Evolutionary conservation across 2,888 invertebrate genomes (phyloP).

Genomic region (Nephrocerus scutellatus): DNA sequence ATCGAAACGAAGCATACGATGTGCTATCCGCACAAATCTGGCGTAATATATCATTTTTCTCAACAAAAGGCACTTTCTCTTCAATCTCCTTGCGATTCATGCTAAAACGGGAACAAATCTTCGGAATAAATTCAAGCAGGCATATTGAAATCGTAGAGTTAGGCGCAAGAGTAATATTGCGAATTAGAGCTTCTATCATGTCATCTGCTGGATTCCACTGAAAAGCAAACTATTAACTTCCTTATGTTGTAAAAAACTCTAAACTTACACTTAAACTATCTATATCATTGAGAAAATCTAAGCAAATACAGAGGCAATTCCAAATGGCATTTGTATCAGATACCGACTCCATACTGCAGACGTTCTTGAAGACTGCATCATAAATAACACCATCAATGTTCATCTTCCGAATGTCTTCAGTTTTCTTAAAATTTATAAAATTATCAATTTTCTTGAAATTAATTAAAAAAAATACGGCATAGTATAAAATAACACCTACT

Average conservation of each 20-base stretch:
- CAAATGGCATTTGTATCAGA: conserved; percentile 29
- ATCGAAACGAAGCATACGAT: conserved; percentile 35
- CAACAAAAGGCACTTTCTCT: conserved; percentile 20
- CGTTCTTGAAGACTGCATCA: conserved; percentile 34
- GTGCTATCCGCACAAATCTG: conserved; percentile 26
- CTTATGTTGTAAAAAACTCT: background rate
- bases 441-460: background rate
- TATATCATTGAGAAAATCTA: conserved; percentile 31
- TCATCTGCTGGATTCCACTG: conserved; percentile 44
- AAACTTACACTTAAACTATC: conserved; percentile 31
- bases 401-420: conserved; percentile 29
- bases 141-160: conserved; percentile 28
- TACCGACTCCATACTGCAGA: conserved; percentile 30
- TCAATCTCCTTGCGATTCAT: conserved; percentile 31
- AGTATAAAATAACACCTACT: conserved; percentile 24
- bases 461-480: background rate
- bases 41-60: conserved; percentile 22
- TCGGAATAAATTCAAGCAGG: conserved; percentile 32
- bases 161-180: conserved; percentile 33
- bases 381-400: conserved; percentile 42
- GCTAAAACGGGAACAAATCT: conserved; percentile 31
- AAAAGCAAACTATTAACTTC: conserved; percentile 3
- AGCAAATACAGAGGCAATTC: conserved; percentile 38
- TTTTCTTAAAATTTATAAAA: conserved; percentile 21
- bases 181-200: conserved; percentile 37